Evolutionary conservation across 53 echinoderm and acorn worm genomes (phyloP), one percentile per base, ranked within the genome.

Genomic region (Actinopyga echinites): DNA sequence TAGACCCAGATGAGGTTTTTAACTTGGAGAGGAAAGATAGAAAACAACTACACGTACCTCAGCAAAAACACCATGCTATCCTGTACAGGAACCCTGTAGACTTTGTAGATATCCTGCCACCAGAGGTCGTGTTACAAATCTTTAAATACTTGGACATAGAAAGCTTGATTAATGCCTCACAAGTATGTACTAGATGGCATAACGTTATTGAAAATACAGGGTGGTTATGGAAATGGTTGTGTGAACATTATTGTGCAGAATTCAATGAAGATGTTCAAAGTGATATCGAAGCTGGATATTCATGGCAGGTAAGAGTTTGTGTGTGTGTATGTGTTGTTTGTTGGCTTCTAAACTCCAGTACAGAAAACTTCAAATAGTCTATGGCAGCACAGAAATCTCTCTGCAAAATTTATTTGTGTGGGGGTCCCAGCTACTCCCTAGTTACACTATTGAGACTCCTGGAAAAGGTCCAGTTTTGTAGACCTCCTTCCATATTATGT

Each of bases 251-350:
- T 22, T 49, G 49, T 17, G 8, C 23, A 24, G 10, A 67, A 11
- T 67, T 67, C 20, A 33, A 13, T 35, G 68, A 67, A 67, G 68
- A 67, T 19, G 20, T 67, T 6, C 68, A 67, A 67, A 37, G 38
- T 35, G 68, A 67, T 37, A 21, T 29, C 12, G 34, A 67, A 67
- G 68, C 19, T 35, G 68, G 68, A 21, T 67, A 67, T 22, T 67
- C 68, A 22, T 67, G 68, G 68, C 68, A 67, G 68, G 68, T 67
- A 67, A 67, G 49, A 49, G 13, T 49, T 49, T 49, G 0, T 49
- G 49, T 15, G 7, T 17, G 17, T 13, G 49, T 1, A 2, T 49
- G 49, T 49, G 17, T 15, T 2, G 1, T 62, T 15, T 62, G 17
- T 11, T 62, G 17, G n/a, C n/a, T n/a, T n/a, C n/a, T n/a, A n/a